A percentile compares a stretch with the other conserved stretches of the same genome.
These are phyloP conservation scores for Olivierus martensii DNA, from an alignment of 1,140 invertebrate genomes.

Conservation along the genomic window DNA sequence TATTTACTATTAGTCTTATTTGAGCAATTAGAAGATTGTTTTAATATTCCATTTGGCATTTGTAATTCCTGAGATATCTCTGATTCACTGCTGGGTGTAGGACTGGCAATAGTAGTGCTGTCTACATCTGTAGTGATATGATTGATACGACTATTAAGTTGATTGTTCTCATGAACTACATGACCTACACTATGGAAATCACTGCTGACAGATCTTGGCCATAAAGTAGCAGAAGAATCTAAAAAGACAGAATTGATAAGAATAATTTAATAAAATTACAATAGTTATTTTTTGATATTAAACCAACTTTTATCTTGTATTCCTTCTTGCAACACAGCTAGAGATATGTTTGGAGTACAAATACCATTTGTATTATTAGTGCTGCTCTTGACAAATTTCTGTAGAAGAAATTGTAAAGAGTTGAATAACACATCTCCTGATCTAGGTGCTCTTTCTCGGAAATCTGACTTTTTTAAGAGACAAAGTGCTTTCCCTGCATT, in stretches of 20 bases:
- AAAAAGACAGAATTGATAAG: too few relatives aligned
- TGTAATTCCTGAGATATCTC: slow-evolving; percentile 19
- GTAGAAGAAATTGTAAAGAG: slow-evolving; percentile 70
- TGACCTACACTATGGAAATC: slow-evolving; percentile 28
- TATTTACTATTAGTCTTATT: too few relatives aligned
- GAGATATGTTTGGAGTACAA: not conserved
- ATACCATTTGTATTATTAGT: not conserved
- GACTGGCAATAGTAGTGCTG: slow-evolving; percentile 75
- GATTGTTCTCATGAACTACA: slow-evolving; percentile 40
- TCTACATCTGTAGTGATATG: slow-evolving; percentile 10
- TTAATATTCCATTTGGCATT: too few relatives aligned
- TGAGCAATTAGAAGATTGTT: too few relatives aligned
- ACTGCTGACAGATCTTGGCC: slow-evolving; percentile 16
- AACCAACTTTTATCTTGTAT: slow-evolving; percentile 4
- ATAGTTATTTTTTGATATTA: too few relatives aligned
- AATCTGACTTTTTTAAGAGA: slow-evolving; percentile 71
- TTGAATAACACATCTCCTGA: slow-evolving; percentile 88
- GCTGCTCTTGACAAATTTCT: slow-evolving; percentile 35
- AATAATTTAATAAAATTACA: too few relatives aligned
- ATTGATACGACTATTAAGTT: not conserved
- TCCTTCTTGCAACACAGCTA: slow-evolving; percentile 6
- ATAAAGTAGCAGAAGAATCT: not conserved
- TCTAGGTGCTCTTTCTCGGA: slow-evolving; percentile 76
- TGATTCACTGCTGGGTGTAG: slow-evolving; percentile 43
- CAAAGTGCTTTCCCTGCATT: slow-evolving; percentile 69